A percentile compares a stretch with the other conserved stretches of the same genome.
These are phyloP conservation scores for Propithecus coquereli DNA, from an alignment of 2,113 vertebrate genomes.

Conservation along the genomic window DNA sequence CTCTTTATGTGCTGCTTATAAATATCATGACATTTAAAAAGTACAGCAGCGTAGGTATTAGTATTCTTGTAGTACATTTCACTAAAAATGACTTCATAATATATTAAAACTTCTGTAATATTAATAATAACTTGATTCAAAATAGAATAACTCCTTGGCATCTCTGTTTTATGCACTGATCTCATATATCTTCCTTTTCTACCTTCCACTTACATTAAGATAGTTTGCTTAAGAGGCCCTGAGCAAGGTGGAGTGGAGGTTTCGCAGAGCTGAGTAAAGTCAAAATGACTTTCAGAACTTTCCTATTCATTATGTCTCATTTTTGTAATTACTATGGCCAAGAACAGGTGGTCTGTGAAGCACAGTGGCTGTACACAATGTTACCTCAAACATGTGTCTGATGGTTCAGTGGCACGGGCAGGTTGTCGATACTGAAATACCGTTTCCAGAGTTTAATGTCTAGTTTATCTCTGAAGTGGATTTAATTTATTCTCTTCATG, in stretches of 20 bases:
- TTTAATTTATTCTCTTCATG: not conserved
- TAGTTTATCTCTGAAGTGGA: not conserved
- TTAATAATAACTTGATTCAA: not conserved
- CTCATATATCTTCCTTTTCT: not conserved
- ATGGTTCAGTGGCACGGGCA: not conserved
- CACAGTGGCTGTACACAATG: not conserved
- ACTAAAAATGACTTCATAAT: not conserved
- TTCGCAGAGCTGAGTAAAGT: not conserved
- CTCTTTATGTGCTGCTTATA: not conserved
- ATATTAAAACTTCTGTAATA: not conserved
- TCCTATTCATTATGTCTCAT: not conserved
- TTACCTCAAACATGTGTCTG: not conserved
- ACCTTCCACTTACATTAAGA: not conserved
- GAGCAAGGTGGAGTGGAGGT: not conserved
- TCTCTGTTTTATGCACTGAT: not conserved
- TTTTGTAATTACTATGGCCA: not conserved
- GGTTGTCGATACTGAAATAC: not conserved
- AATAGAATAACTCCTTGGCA: not conserved
- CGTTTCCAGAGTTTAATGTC: not conserved
- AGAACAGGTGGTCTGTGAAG: not conserved
- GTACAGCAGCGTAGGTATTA: not conserved
- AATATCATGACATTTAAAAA: not conserved
- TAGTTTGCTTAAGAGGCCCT: not conserved
- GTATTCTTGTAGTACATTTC: not conserved
- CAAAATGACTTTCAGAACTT: conserved; percentile 16